Percentiles rank a stretch among this genome's conserved stretches.
These are phyloP conservation scores for Zhuqinia jingwanae DNA, from an alignment of 2,888 invertebrate species.

Conservation along the genomic window DNA sequence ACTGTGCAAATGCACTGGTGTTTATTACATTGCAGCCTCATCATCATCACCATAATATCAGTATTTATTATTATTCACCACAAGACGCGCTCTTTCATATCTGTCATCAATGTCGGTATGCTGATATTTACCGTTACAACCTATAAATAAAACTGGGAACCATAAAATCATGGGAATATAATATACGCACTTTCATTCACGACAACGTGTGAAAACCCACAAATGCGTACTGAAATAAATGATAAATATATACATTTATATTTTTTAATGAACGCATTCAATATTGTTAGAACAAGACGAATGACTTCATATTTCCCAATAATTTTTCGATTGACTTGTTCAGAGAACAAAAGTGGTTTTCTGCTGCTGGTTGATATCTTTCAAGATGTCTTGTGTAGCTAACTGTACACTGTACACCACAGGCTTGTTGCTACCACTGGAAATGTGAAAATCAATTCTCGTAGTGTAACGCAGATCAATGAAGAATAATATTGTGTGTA, in stretches of 20 bases:
- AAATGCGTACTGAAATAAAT: no score
- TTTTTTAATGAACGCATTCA: no score
- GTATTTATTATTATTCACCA: conserved; percentile 42
- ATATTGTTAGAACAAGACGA: not conserved
- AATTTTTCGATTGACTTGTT: no score
- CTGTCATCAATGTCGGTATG: conserved; percentile 18
- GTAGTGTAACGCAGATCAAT: no score
- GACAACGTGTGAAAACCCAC: no score
- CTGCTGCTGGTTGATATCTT: no score
- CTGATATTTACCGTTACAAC: conserved; percentile 46
- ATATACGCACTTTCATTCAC: not conserved
- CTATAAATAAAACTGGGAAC: conserved; percentile 32
- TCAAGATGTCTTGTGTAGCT: no score
- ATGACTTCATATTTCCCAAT: not conserved
- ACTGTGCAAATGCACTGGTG: no score
- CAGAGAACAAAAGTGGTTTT: not conserved
- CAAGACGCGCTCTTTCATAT: conserved; percentile 36
- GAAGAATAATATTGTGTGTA: no score
- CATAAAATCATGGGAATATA: not conserved
- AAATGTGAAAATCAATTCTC: no score
- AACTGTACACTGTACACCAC: no score
- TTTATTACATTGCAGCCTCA: not conserved
- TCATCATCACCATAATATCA: not conserved
- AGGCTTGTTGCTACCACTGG: no score
- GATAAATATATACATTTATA: not conserved